Evolutionary conservation across 2,888 invertebrate genomes (phyloP), one percentile per base, ranked within the genome.

Genomic region (Agriopis marginaria): DNA sequence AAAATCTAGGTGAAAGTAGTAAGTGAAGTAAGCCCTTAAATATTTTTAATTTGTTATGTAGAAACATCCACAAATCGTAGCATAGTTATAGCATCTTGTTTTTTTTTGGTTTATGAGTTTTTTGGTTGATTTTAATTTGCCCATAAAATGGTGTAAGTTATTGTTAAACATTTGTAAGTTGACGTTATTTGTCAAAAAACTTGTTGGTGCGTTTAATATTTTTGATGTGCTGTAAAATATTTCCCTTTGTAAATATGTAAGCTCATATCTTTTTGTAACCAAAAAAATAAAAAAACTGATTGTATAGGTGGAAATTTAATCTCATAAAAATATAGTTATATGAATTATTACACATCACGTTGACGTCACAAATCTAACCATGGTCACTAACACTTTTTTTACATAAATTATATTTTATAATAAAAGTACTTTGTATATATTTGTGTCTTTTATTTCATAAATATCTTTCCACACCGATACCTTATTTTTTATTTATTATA

Each of bases 381-480:
- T 45, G 45, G 56, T 72, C 66, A 72, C 72, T 70, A 72, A 40
- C 7, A 8, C 58, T 58, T 53, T 60, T 55, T 53, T n/a, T 39
- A 55, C 42, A 47, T 55, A 12, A 54, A 39, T 40, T 65, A 53
- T 65, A 59, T 44, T 42, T 65, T 51, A 11, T 3, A 50, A 51
- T 65, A 44, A 63, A 53, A 45, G 0, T 0, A 39, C 10, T 23
- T 42, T 17, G 23, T 23, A 56, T 8, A 12, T 44, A 11, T 42
- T 12, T 56, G 17, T 50, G 23, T 17, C 17, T 17, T 61, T 42
- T 61, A 51, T 14, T 55, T 40, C 7, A 40, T 3, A 55, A 42
- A 55, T 14, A 39, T 23, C 7, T 23, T 51, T 23, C 23, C 10
- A 17, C 23, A 17, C 51, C 23, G 7, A n/a, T n/a, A n/a, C 14